Percentiles rank a stretch among this genome's conserved stretches.
Evolutionary conservation across 2,113 vertebrate species (phyloP).

Genomic region (Carassius auratus): DNA sequence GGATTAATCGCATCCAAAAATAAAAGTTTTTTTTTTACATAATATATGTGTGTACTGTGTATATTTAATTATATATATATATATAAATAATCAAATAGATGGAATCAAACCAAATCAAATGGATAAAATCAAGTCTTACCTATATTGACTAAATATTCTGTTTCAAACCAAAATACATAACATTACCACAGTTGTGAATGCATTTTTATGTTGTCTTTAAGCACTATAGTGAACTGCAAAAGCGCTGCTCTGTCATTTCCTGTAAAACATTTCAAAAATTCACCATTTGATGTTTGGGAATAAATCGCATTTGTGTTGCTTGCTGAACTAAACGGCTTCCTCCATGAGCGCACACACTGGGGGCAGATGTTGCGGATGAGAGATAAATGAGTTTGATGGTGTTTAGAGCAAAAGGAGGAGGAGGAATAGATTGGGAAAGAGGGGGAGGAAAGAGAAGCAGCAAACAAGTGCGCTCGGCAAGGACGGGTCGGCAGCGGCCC

Average conservation of each 20-base stretch:
- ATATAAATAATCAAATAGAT: no score
- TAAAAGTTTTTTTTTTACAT: no score
- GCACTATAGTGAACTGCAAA: not conserved
- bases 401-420: constrained; percentile 33
- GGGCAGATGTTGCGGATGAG: constrained; percentile 51
- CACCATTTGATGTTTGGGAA: constrained; percentile 37
- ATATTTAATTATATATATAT: no score
- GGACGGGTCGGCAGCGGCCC: constrained; percentile 52
- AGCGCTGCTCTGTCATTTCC: constrained; percentile 9
- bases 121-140: not conserved
- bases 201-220: not conserved
- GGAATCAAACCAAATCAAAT: no score
- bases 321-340: constrained; percentile 41
- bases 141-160: not conserved
- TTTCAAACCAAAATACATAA: not conserved
- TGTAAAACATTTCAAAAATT: constrained; percentile 18
- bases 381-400: constrained; percentile 48
- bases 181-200: not conserved
- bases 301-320: constrained; percentile 50
- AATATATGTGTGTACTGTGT: no score
- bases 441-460: not conserved
- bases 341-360: constrained; percentile 52
- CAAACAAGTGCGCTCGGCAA: constrained; percentile 56
- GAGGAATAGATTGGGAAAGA: constrained; percentile 20
- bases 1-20: no score